Conservation (phyloP, 2,113 vertebrate species). For the Miniopterus natalensis region DNA sequence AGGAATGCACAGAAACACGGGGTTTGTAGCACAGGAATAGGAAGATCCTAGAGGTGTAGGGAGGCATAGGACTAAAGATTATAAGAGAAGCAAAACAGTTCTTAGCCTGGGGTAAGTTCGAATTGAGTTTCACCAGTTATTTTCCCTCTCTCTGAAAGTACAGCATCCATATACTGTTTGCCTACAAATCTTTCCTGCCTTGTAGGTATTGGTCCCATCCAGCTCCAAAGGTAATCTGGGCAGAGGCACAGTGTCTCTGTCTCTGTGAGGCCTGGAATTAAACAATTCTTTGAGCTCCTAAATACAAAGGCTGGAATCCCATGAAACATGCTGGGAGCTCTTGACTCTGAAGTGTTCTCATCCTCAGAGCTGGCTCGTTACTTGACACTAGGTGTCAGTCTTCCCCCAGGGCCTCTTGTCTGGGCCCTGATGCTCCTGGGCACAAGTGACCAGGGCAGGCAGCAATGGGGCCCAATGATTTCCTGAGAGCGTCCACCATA, state of each 20-base stretch:
- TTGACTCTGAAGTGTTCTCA: neutral
- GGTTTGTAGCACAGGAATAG: neutral
- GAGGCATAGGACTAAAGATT: neutral
- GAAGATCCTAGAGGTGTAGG: neutral
- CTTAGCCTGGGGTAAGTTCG: neutral
- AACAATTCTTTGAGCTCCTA: neutral
- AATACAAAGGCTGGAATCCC: neutral
- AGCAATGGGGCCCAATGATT: neutral
- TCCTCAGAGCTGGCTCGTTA: neutral
- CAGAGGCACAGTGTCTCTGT: neutral
- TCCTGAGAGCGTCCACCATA: neutral
- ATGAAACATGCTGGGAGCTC: neutral
- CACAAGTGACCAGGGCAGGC: neutral
- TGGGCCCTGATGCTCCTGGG: neutral
- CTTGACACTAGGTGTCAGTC: neutral
- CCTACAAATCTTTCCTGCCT: neutral
- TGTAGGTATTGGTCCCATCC: neutral
- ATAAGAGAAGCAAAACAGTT: neutral
- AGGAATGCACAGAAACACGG: neutral
- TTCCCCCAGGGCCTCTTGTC: neutral
- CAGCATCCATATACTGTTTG: neutral
- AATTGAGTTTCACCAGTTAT: neutral
- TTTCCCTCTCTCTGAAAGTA: neutral
- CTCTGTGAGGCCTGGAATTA: neutral
- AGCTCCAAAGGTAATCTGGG: constrained; percentile 13